These are phyloP conservation scores for Dryobota labecula DNA, from an alignment of 2,888 invertebrate species.

Conservation along the genomic window DNA sequence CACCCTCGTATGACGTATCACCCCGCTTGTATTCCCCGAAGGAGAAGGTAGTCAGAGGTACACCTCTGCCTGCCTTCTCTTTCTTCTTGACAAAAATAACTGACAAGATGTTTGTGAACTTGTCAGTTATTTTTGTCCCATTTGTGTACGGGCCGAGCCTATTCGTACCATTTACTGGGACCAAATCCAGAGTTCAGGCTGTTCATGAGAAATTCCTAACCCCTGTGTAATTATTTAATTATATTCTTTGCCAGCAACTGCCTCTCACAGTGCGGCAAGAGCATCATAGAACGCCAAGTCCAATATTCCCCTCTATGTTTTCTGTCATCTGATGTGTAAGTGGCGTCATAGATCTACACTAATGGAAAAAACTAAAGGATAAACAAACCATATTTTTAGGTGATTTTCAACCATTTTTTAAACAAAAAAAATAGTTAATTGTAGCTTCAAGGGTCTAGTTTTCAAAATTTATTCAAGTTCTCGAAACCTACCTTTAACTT, in stretches of 20 bases:
- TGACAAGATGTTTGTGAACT: too few relatives aligned
- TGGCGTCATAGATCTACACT: not conserved
- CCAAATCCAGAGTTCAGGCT: not conserved
- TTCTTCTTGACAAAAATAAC: too few relatives aligned
- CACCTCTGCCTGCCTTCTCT: too few relatives aligned
- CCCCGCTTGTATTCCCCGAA: not conserved
- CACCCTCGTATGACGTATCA: not conserved
- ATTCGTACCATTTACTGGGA: not conserved
- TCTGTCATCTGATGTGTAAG: not conserved
- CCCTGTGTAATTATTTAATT: not conserved
- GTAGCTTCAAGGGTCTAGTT: too few relatives aligned
- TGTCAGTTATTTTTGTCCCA: not conserved
- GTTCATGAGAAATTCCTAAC: not conserved
- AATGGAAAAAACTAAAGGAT: too few relatives aligned
- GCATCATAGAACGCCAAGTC: not conserved
- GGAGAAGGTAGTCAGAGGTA: not conserved
- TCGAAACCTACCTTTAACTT: too few relatives aligned
- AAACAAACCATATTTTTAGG: too few relatives aligned
- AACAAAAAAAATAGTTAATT: too few relatives aligned
- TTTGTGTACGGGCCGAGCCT: not conserved
- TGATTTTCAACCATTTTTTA: too few relatives aligned
- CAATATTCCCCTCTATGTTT: not conserved
- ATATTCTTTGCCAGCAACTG: not conserved
- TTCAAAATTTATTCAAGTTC: too few relatives aligned
- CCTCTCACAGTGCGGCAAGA: not conserved